Evolutionary conservation across 1,140 invertebrate species (phyloP), one percentile per base, ranked within the genome.

Genomic region (Spodoptera litura): DNA sequence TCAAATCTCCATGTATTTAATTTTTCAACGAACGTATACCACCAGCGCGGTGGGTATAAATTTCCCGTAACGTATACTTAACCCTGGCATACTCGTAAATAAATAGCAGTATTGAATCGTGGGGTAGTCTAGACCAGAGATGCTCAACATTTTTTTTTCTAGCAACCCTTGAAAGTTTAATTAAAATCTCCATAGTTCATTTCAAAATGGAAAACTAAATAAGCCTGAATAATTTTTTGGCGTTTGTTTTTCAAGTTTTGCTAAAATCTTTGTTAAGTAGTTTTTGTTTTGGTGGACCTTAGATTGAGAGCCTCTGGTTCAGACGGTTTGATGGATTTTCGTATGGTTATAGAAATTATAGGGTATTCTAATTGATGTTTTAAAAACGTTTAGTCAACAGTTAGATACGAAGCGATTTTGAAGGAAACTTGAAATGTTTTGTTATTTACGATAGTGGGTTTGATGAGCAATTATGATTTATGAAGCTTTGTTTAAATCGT

Each of bases 61-160:
- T 89, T 89, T 79, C 74, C 79, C 80, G 78, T 81, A 85, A 85
- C 85, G 83, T 85, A 87, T 86, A 90, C 88, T 90, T 90, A 90
- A 88, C 80, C 82, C 73, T 81, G 80, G 84, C 85, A 90, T 83
- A 62, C 87, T 82, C 62, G 84, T 85, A 88, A 87, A 89, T 88
- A 90, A 87, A 87, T 87, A 87, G 78, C 72, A 78, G 79, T 84
- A 85, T 84, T 81, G 79, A 80, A 77, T 81, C 25, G 59, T 81
- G 87, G 85, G 88, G 86, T 74, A 89, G 84, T 15, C 78, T 56
- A 75, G 73, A 75, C 59, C 49, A 44, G 38, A 6, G 38, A 44
- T 1, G 38, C 38, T 8, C 38, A 44, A 44, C 38, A 44, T 44
- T 44, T 44, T 44, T 44, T 44, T 44, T 10, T 9, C 4, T 9